These are phyloP conservation scores for Coregonus ussuriensis DNA, from an alignment of 2,797 vertebrate genomes.

Conservation along the genomic window DNA sequence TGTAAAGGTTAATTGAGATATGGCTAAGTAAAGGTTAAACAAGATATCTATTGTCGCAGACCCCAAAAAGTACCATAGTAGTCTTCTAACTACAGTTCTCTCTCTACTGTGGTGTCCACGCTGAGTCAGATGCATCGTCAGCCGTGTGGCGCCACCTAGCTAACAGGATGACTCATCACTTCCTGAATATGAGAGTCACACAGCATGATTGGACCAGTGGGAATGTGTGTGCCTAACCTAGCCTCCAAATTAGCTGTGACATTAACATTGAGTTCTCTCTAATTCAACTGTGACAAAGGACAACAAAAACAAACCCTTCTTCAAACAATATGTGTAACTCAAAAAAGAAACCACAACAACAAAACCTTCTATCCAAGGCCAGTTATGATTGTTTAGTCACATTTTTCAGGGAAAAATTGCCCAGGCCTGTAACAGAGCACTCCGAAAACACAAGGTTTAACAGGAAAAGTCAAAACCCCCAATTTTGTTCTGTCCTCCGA, in stretches of 20 bases:
- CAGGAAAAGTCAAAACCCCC: constrained; percentile 48
- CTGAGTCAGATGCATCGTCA: constrained; percentile 6
- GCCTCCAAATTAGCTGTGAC: constrained; percentile 45
- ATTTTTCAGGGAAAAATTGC: constrained; percentile 56
- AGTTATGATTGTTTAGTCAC: constrained; percentile 57
- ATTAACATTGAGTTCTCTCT: constrained; percentile 11
- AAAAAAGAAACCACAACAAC: constrained; percentile 57
- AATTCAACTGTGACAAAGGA: constrained; percentile 53
- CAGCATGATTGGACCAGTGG: constrained; percentile 46
- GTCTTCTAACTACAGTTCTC: background rate
- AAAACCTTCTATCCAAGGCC: constrained; percentile 53
- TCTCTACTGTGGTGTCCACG: background rate
- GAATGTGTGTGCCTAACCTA: constrained; percentile 51
- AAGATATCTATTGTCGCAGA: too few relatives aligned
- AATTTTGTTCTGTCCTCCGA: constrained; percentile 33
- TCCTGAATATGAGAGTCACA: constrained; percentile 58
- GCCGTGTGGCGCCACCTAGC: constrained; percentile 48
- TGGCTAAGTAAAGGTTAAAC: too few relatives aligned
- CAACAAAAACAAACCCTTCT: constrained; percentile 58
- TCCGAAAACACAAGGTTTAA: constrained; percentile 55
- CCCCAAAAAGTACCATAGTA: background rate
- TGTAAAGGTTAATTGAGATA: too few relatives aligned
- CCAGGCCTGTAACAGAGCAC: constrained; percentile 26
- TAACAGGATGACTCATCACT: constrained; percentile 64
- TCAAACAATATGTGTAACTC: constrained; percentile 46